Base-by-base conservation (phyloP, 2,797 vertebrate genomes). In the Sebastes flavidus region DNA sequence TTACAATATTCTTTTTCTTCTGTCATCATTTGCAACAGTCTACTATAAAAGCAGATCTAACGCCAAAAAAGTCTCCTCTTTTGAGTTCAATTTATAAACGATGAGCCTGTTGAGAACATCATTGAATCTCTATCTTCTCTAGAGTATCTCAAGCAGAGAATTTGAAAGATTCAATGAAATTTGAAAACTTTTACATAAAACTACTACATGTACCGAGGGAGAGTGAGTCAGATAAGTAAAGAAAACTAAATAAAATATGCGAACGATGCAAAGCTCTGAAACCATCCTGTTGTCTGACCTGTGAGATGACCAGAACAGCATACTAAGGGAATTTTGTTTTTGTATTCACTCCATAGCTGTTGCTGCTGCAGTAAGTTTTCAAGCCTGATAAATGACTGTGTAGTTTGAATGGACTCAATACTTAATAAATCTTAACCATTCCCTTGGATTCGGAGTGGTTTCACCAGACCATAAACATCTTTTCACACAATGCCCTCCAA, bases 341-440 rank as follows among this genome's bases (percentile, higher is more conserved):
- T 88, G 92, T 88, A 92, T 93, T 88, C 86, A 90, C 86, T 90
- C 54, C 78, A 66, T 69, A 75, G 76, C 84, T 80, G 62, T 36
- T 61, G 62, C 70, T 54, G 69, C 73, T 22, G 83, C 77, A 62
- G 46, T 68, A 82, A 58, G 71, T 90, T 84, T 80, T 63, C 79
- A 67, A 84, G 58, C 63, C 67, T 87, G 81, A 91, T 91, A 82
- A 90, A 93, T 91, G 79, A 85, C 87, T 55, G n/a, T 68, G 62
- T 69, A 63, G 79, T 87, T 86, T 92, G 63, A 91, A 91, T 83
- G 80, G 81, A 90, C 85, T 92, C 81, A 61, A 77, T 80, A 87
- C 88, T 88, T 87, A 86, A 94, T 93, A 91, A 87, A 93, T 90
- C 89, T 79, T 55, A 67, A 89, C 77, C 75, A 73, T 87, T 89